Percentiles rank a stretch among this genome's conserved stretches.
These are phyloP conservation scores for Percina caprodes DNA, from an alignment of 2,113 vertebrate genomes.

Conservation along the genomic window DNA sequence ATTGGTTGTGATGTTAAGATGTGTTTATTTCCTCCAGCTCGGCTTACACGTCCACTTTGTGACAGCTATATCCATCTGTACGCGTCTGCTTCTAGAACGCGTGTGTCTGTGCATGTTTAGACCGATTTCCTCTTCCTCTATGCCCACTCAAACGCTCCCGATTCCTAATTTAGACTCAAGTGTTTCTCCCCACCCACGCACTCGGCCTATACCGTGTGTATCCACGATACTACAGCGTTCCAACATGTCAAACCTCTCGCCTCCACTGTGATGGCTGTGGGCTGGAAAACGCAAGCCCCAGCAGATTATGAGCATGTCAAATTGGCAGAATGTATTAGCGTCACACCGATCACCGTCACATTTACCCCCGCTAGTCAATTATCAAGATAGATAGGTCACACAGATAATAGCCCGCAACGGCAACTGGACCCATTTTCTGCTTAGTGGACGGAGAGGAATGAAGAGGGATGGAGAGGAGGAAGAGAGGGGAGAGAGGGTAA, in stretches of 20 bases:
- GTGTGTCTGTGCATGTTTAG: slow-evolving; percentile 26
- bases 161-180: slow-evolving; percentile 64
- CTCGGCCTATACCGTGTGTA: slow-evolving; percentile 31
- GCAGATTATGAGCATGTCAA: slow-evolving; percentile 58
- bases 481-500: background rate
- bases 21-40: slow-evolving; percentile 26
- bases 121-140: slow-evolving; percentile 45
- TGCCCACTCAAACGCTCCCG: slow-evolving; percentile 57
- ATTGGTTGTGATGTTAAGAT: slow-evolving; percentile 41
- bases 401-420: slow-evolving; percentile 51
- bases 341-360: slow-evolving; percentile 56
- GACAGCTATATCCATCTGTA: slow-evolving; percentile 37
- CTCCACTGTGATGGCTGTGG: slow-evolving; percentile 37
- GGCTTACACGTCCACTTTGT: slow-evolving; percentile 22
- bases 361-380: slow-evolving; percentile 66
- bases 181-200: slow-evolving; percentile 57
- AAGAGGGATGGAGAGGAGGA: slow-evolving; percentile 12
- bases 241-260: slow-evolving; percentile 46
- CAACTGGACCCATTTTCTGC: slow-evolving; percentile 65
- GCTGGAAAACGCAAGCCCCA: slow-evolving; percentile 31
- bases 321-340: slow-evolving; percentile 70
- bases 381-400: slow-evolving; percentile 65
- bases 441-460: slow-evolving; percentile 41
- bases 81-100: background rate
- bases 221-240: slow-evolving; percentile 27